A percentile compares a stretch with the other conserved stretches of the same genome.
These are phyloP conservation scores for Choloepus didactylus DNA, from an alignment of 2,797 vertebrate species.

Conservation along the genomic window DNA sequence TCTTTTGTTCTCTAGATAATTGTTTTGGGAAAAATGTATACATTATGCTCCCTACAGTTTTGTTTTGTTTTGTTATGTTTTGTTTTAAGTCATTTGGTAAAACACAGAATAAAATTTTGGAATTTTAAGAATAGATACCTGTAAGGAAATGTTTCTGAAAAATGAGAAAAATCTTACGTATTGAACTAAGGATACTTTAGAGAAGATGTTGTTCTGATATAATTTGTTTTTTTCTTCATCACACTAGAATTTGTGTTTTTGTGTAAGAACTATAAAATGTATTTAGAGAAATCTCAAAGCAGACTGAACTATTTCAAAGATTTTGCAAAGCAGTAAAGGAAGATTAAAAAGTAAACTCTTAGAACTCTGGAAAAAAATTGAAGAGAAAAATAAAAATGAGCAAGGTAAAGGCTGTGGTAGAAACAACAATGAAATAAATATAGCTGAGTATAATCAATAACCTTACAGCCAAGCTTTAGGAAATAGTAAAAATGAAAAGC, in stretches of 20 bases:
- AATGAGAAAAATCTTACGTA: neutral
- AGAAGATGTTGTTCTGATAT: neutral
- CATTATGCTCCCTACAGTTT: neutral
- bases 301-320: neutral
- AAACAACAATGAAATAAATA: constrained; percentile 7
- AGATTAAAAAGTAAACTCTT: constrained; percentile 3
- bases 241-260: neutral
- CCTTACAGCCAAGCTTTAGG: neutral
- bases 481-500: neutral
- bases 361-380: neutral
- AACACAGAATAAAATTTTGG: neutral
- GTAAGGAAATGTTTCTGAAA: neutral
- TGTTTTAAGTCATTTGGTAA: neutral
- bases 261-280: neutral
- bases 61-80: neutral
- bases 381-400: constrained; percentile 29
- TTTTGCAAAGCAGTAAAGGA: neutral
- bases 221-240: neutral
- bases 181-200: neutral
- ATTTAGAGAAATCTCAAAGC: neutral
- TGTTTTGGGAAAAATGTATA: neutral
- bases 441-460: neutral
- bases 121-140: neutral
- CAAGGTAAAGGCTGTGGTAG: constrained; percentile 16
- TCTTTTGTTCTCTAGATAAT: neutral